Percentiles rank a stretch among this genome's conserved stretches.
phyloP scores from a whole-genome alignment of 2,797 vertebrate genomes.

The Lacerta agilis region DNA sequence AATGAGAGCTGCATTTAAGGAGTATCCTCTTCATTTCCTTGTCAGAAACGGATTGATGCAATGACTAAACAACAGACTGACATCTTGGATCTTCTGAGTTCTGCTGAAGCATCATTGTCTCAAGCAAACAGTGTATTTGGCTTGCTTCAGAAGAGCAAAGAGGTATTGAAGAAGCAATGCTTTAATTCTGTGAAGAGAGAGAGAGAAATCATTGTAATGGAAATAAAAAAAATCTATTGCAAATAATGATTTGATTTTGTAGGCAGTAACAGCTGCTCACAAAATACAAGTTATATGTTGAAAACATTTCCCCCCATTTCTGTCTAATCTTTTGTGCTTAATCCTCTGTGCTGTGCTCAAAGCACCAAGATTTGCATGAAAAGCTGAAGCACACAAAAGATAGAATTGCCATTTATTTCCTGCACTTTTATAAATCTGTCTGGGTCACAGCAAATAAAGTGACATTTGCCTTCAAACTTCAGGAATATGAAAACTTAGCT shows the following conservation, averaged over 20 bases:
- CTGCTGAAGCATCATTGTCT: constrained; percentile 81
- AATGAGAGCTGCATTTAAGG: background rate
- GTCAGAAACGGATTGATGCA: constrained; percentile 82
- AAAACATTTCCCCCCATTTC: background rate
- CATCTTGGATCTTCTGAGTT: constrained; percentile 78
- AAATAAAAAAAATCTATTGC: constrained; percentile 3
- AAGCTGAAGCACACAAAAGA: background rate
- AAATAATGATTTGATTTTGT: background rate
- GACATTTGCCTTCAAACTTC: constrained; percentile 17
- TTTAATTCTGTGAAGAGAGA: constrained; percentile 11
- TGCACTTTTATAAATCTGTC: background rate
- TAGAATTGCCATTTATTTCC: background rate
- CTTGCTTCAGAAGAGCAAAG: constrained; percentile 84
- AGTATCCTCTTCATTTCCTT: constrained; percentile 1
- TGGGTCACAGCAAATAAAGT: constrained; percentile 4
- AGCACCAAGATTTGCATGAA: background rate
- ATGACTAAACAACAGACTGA: constrained; percentile 78
- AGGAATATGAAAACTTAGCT: constrained; percentile 91
- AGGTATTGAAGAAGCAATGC: constrained; percentile 75
- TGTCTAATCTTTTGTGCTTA: background rate
- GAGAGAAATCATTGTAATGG: background rate
- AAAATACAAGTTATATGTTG: constrained; percentile 7
- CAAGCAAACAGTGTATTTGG: constrained; percentile 79
- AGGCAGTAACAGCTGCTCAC: background rate
- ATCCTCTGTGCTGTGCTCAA: constrained; percentile 6